phyloP scores from a whole-genome alignment of 2,888 invertebrate genomes.

The Drosophila nr. perissopoda region DNA sequence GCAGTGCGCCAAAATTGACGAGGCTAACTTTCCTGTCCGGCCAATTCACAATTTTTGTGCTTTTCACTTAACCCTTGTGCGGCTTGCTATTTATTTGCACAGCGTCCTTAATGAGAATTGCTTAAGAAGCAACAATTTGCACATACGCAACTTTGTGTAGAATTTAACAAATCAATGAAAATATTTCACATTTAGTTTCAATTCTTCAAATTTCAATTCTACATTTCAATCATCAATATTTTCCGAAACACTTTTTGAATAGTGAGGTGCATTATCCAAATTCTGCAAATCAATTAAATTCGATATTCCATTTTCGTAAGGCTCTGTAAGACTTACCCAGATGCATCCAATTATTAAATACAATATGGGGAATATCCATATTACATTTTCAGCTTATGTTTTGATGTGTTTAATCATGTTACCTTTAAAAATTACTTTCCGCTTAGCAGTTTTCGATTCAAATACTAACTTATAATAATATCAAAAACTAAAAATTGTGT shows the following conservation, averaged over 20 bases:
- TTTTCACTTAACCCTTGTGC: slow-evolving; percentile 33
- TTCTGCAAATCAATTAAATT: not conserved
- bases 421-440: not conserved
- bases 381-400: not conserved
- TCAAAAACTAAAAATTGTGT: not conserved
- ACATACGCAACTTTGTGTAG: too few relatives aligned
- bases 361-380: not conserved
- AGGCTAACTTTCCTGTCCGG: slow-evolving; percentile 33
- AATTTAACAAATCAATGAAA: not conserved
- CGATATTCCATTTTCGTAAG: not conserved
- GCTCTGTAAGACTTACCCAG: not conserved
- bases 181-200: not conserved
- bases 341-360: not conserved
- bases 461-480: not conserved
- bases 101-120: not conserved
- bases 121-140: slow-evolving; percentile 25
- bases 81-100: not conserved
- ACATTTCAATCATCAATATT: not conserved
- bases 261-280: not conserved
- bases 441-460: not conserved
- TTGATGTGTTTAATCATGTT: too few relatives aligned
- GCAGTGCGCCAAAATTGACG: slow-evolving; percentile 20
- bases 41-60: slow-evolving; percentile 20
- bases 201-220: not conserved
- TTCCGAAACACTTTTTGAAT: not conserved